Evolutionary conservation across 2,797 vertebrate species (phyloP).

Genomic region (Peromyscus aztecus): DNA sequence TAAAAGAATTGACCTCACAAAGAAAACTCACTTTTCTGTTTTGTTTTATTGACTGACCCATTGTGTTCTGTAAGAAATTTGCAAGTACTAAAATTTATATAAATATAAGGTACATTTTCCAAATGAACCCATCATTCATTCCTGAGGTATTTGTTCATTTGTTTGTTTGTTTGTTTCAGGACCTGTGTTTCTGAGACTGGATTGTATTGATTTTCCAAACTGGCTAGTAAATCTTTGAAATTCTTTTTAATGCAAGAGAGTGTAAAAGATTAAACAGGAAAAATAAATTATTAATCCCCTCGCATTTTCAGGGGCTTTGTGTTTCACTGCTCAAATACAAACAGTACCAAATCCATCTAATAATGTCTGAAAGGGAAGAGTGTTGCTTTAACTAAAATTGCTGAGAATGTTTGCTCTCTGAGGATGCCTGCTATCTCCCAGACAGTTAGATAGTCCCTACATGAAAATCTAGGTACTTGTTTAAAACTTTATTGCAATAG

Average conservation of each 20-base stretch:
- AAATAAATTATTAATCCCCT: neutral
- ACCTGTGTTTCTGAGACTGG: neutral
- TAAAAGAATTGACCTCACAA: neutral
- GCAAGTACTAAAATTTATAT: neutral
- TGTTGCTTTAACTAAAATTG: conserved; percentile 21
- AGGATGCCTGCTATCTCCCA: conserved; percentile 1
- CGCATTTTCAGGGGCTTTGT: neutral
- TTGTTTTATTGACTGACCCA: neutral
- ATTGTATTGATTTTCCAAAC: neutral
- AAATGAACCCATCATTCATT: neutral
- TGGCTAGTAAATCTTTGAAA: neutral
- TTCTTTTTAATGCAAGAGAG: neutral
- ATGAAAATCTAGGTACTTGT: conserved; percentile 27
- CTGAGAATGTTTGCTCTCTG: neutral
- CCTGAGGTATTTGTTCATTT: neutral
- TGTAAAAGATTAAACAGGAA: neutral
- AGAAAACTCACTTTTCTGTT: accelerated
- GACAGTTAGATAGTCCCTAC: neutral
- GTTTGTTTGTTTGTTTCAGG: neutral
- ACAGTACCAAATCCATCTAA: neutral
- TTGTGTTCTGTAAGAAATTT: neutral
- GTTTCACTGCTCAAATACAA: neutral
- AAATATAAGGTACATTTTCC: neutral
- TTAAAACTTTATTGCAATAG: conserved; percentile 55
- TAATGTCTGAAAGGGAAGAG: neutral